Evolutionary conservation across 1,140 invertebrate genomes (phyloP), one percentile per base, ranked within the genome.

Genomic region (Heliconius melpomene): DNA sequence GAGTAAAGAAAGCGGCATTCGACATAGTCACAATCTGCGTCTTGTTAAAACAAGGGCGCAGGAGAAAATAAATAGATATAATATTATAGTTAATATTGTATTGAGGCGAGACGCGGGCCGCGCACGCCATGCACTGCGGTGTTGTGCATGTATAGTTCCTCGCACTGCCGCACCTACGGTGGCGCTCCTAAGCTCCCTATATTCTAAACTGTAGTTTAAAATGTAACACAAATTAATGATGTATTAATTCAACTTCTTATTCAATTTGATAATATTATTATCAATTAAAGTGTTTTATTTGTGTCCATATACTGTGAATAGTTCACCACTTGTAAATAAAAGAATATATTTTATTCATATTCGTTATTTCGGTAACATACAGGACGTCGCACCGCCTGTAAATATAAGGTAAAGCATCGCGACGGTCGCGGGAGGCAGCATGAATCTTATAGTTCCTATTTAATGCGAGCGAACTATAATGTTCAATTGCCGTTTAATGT

Each of bases 381-480:
- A 76, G 86, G 82, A 83, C 79, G 78, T 84, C 80, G 82, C 83
- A 85, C 84, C 81, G 80, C 71, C 77, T 94, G 91, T 94, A 93
- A 73, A 90, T 91, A 92, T 93, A 92, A 83, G 13, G 36, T 89
- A 87, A 79, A 74, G 83, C 75, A 78, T 81, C 84, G 85, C 82
- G 79, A 83, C 79, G 84, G 78, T 81, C 81, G 82, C 79, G 84
- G 81, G 89, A 88, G 91, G 91, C 91, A 92, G 91, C 91, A 90
- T 92, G 93, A 93, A 94, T 94, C 86, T 94, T 94, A 94, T 94
- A 94, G 93, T 94, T 94, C 92, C 93, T 94, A 94, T 89, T 91
- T 83, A 87, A 91, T 90, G 91, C 92, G 91, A 93, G 91, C 85
- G 92, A 94, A 92, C 93, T 94, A 94, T 94, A 94, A 93, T 87